Evolutionary conservation across 2,797 vertebrate genomes (phyloP).

Genomic region (Numenius phaeopus): DNA sequence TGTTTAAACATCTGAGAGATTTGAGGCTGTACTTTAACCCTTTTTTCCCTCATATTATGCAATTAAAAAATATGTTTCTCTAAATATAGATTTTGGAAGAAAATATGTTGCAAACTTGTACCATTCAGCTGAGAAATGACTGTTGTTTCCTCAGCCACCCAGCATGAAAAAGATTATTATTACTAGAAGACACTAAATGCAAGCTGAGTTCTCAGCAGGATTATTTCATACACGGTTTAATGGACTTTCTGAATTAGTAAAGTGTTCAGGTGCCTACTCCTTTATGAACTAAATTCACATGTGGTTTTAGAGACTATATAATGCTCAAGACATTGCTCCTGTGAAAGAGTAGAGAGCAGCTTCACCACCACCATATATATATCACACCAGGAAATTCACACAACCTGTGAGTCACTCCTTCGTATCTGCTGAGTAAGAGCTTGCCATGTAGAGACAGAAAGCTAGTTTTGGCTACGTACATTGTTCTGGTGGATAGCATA

Average conservation of each 20-base stretch:
- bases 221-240: not conserved
- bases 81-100: not conserved
- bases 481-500: accelerated
- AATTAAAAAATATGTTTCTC: not conserved
- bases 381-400: not conserved
- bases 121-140: not conserved
- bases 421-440: not conserved
- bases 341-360: not conserved
- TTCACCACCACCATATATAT: not conserved
- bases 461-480: not conserved
- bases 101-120: not conserved
- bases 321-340: not conserved
- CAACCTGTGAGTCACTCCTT: not conserved
- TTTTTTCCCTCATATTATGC: not conserved
- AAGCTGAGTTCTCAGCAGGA: not conserved
- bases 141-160: not conserved
- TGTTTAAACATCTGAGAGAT: not conserved
- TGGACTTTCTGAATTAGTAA: not conserved
- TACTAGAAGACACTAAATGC: not conserved
- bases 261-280: not conserved
- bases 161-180: slow-evolving; percentile 18
- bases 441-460: accelerated
- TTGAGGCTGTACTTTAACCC: not conserved
- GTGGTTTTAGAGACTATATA: not conserved
- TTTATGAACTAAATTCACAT: not conserved